phyloP scores from a whole-genome alignment of 1,140 invertebrate genomes.

The Formica selysi region DNA sequence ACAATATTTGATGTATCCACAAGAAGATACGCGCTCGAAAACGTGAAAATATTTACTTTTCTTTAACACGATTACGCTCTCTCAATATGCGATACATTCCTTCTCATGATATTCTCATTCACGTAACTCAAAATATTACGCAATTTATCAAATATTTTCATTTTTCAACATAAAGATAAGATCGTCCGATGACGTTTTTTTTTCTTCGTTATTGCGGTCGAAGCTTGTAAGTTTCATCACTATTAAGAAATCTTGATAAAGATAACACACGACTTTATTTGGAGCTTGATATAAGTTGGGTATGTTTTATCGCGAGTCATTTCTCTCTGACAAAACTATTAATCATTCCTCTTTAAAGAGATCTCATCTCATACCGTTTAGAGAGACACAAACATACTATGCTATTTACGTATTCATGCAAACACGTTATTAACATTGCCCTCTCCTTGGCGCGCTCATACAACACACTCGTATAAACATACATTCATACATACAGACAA shows the following conservation, averaged over 20 bases:
- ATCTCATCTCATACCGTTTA: slow-evolving; percentile 66
- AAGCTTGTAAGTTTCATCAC: slow-evolving; percentile 12
- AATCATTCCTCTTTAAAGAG: slow-evolving; percentile 51
- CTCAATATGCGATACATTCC: slow-evolving; percentile 45
- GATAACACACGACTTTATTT: slow-evolving; percentile 27
- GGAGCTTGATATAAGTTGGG: not conserved
- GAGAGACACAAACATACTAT: slow-evolving; percentile 70
- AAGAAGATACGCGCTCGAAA: slow-evolving; percentile 44
- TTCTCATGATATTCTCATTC: slow-evolving; percentile 38
- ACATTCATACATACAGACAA: slow-evolving; percentile 72
- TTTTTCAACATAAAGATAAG: not conserved
- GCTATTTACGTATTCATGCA: slow-evolving; percentile 74
- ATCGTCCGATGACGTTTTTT: not conserved
- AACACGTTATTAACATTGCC: slow-evolving; percentile 57
- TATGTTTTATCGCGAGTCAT: slow-evolving; percentile 41
- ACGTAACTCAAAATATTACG: slow-evolving; percentile 6
- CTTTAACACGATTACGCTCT: slow-evolving; percentile 31
- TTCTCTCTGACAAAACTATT: slow-evolving; percentile 39
- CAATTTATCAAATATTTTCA: slow-evolving; percentile 21
- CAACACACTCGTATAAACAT: slow-evolving; percentile 63
- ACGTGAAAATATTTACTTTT: slow-evolving; percentile 33
- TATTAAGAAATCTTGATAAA: slow-evolving; percentile 33
- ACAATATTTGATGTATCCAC: slow-evolving; percentile 63
- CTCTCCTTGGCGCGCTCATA: slow-evolving; percentile 38
- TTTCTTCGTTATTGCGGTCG: not conserved